Percentiles rank a stretch among this genome's conserved stretches.
phyloP scores from a whole-genome alignment of 2,888 invertebrate species.

The Microctonus hyperodae region DNA sequence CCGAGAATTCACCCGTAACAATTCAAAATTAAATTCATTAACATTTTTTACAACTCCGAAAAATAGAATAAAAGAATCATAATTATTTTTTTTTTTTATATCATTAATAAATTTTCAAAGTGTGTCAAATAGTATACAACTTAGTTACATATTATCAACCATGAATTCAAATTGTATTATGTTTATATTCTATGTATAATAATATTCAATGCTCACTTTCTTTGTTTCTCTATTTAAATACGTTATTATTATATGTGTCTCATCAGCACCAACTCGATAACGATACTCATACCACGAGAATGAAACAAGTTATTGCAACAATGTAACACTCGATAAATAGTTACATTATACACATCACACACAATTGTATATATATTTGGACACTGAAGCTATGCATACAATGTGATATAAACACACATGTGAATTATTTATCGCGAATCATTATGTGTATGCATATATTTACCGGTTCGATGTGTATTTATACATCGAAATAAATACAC shows the following conservation, averaged over 20 bases:
- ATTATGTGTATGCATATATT: neutral
- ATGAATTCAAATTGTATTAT: neutral
- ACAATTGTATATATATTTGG: neutral
- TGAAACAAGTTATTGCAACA: neutral
- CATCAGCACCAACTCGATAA: constrained; percentile 26
- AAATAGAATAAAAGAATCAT: neutral
- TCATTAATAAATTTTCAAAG: neutral
- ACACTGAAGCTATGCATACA: neutral
- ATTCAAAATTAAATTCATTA: neutral
- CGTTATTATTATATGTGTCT: neutral
- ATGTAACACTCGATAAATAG: neutral
- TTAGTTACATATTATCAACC: constrained; percentile 2
- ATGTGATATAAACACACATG: neutral
- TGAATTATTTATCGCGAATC: neutral
- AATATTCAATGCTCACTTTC: constrained; percentile 23
- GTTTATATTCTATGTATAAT: neutral
- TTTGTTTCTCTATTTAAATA: constrained; percentile 16
- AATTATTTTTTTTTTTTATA: neutral
- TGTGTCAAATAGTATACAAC: neutral
- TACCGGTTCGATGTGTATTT: neutral
- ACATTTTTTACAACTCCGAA: neutral
- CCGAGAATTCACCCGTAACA: no score
- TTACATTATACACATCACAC: no score
- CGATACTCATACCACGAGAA: constrained; percentile 10
- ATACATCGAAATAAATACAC: neutral